These are phyloP conservation scores for Proteles cristata DNA, from an alignment of 2,113 vertebrate genomes.

Conservation along the genomic window DNA sequence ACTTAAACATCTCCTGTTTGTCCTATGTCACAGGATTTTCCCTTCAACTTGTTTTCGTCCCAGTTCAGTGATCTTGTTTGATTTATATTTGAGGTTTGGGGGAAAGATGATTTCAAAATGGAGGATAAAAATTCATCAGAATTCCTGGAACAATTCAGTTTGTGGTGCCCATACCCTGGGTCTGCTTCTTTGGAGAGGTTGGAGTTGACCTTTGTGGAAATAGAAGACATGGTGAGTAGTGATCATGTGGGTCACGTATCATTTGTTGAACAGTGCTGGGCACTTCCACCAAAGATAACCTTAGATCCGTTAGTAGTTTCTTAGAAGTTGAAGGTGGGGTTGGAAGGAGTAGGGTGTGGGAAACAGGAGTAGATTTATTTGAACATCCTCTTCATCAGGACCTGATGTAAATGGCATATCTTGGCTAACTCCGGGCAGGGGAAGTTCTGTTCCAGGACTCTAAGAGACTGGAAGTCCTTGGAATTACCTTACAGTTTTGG, in stretches of 20 bases:
- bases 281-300: background rate
- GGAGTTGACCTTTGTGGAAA: background rate
- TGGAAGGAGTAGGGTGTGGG: background rate
- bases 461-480: background rate
- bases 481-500: background rate
- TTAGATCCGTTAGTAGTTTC: background rate
- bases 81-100: background rate
- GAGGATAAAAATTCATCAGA: background rate
- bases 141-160: background rate
- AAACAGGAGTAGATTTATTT: background rate
- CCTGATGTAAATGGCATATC: background rate
- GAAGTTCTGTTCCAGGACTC: background rate
- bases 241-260: too few relatives aligned
- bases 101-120: conserved; percentile 16
- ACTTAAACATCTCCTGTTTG: background rate
- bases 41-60: background rate
- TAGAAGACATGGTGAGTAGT: background rate
- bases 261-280: background rate
- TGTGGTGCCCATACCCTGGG: background rate
- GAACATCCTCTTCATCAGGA: background rate
- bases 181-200: background rate
- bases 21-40: background rate
- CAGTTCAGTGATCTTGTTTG: background rate
- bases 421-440: background rate
- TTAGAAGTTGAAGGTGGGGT: background rate